A percentile compares a stretch with the other conserved stretches of the same genome.
Conservation (phyloP, 2,888 invertebrate species). For the Trichogramma dendrolimi region DNA sequence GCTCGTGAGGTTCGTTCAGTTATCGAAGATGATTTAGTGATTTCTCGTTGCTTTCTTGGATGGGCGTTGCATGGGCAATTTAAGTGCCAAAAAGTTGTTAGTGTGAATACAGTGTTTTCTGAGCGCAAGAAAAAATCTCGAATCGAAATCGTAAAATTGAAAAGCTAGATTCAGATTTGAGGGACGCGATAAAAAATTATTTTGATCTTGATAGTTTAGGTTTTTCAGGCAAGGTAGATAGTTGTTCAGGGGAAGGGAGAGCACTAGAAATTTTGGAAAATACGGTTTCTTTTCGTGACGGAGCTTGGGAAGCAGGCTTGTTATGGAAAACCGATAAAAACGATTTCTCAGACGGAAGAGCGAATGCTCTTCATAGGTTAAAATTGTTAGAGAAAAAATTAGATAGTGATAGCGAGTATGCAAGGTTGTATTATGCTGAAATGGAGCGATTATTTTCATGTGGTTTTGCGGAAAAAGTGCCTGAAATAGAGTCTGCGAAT, state of each 20-base stretch:
- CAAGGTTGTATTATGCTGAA: conserved; percentile 17
- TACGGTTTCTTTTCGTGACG: background rate
- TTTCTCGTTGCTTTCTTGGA: conserved; percentile 5
- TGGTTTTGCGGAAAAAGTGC: conserved; percentile 5
- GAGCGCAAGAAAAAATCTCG: too few species aligned
- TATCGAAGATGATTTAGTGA: background rate
- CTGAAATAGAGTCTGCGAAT: too few species aligned
- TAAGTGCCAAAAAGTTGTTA: background rate
- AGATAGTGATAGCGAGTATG: conserved; percentile 9
- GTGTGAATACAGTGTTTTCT: too few species aligned
- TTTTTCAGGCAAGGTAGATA: background rate
- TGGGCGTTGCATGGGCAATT: conserved; percentile 6
- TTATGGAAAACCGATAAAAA: conserved; percentile 11
- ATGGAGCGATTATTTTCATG: conserved; percentile 16
- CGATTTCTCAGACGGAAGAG: background rate
- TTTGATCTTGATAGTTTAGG: conserved; percentile 13
- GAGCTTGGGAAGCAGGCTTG: conserved; percentile 14
- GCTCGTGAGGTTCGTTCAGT: background rate
- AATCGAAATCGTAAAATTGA: background rate
- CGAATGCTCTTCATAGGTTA: conserved; percentile 8
- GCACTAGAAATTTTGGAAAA: conserved; percentile 10
- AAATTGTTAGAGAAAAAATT: conserved; percentile 17
- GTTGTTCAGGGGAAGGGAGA: background rate
- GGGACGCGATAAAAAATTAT: too few species aligned
- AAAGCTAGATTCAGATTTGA: too few species aligned